phyloP scores from a whole-genome alignment of 2,113 vertebrate species.

The Platanista minor region DNA sequence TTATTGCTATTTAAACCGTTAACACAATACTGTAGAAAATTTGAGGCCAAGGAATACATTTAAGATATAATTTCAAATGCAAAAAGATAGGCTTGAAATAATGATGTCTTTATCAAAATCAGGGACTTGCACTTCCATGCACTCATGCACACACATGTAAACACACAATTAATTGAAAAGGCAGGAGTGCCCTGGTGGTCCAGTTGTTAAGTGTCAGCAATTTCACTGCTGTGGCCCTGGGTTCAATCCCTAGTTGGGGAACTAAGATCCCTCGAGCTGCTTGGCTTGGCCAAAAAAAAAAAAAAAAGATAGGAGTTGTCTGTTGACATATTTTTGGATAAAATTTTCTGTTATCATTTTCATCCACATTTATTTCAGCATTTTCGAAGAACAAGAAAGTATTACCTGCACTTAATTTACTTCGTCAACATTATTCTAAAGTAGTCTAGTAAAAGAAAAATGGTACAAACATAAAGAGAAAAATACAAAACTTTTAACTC shows the following conservation, averaged over 20 bases:
- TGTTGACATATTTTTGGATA: background rate
- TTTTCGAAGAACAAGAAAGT: background rate
- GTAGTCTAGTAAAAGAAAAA: background rate
- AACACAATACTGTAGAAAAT: background rate
- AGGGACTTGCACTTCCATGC: background rate
- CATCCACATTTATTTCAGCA: background rate
- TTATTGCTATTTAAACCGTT: background rate
- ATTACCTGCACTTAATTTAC: background rate
- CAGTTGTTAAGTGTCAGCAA: background rate
- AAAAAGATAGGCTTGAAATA: background rate
- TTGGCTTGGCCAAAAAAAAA: background rate
- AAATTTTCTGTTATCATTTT: background rate
- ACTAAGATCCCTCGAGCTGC: background rate
- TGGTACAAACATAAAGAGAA: background rate
- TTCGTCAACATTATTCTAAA: background rate
- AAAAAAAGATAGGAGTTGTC: background rate
- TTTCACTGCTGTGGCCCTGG: background rate
- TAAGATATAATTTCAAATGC: background rate
- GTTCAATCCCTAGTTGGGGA: background rate
- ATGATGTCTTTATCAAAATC: background rate
- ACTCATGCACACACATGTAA: background rate
- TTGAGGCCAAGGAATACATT: background rate
- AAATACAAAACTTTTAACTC: background rate
- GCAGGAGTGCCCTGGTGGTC: background rate
- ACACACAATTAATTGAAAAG: background rate